Evolutionary conservation across 2,888 invertebrate species (phyloP), one percentile per base, ranked within the genome.

Genomic region (Epistrophe eligans): DNA sequence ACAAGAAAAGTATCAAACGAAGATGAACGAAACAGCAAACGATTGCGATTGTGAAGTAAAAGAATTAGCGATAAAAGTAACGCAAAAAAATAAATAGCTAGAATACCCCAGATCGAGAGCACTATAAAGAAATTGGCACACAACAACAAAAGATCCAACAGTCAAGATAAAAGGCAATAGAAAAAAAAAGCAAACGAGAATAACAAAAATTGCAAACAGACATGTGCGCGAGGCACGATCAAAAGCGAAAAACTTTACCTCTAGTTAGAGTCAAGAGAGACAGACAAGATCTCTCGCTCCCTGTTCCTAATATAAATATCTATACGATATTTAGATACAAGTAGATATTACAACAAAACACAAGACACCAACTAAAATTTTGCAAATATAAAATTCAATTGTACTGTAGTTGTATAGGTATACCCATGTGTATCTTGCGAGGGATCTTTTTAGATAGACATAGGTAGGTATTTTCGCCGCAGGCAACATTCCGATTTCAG

Each of bases 21-120:
- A 50, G 32, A 71, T n/a, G 71, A 64, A 82, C 57, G 57, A 57
- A 57, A 17, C 24, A 52, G 50, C 24, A 24, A 24, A 24, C 50
- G 50, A 50, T 50, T 52, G 58, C 35, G 32, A 57, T 57, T 57
- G 38, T 19, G 17, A 8, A 60, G 60, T 58, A 35, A 17, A 72
- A 64, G 48, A 62, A 84, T 84, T 67, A 74, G 82, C 82, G 77
- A 77, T 81, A 79, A 87, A 85, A 77, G 82, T 77, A 87, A 74
- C 70, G 52, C 67, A 67, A 48, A 79, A 85, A 79, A 77, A 81
- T 45, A 77, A 73, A 66, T 52, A 70, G 60, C 62, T 71, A 76
- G 58, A 79, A 85, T 77, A 64, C 58, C 79, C 32, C 60, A 62
- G 81, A 85, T 85, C 35, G 73, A 77, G 82, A 82, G 70, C 79